Base-by-base conservation (phyloP, 2,888 invertebrate species). In the Cephus rjabovi region DNA sequence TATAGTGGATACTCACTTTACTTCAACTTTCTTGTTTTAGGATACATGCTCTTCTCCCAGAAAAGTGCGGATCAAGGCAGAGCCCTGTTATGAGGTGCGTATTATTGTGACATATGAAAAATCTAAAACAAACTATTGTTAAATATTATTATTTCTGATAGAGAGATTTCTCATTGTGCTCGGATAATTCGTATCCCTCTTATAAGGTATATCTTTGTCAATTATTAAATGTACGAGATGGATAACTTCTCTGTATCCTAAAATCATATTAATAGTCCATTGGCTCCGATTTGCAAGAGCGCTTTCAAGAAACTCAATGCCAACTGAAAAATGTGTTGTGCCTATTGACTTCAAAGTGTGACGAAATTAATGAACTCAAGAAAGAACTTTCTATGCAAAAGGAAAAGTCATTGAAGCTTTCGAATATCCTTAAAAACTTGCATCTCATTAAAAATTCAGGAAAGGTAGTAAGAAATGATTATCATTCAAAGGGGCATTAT, bases 11-110 rank as follows among this genome's bases (percentile, higher is more conserved):
- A 56, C 56, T 56, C 23, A 56, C 56, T 23, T 56, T 9, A 23
- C 56, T 56, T 56, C 23, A 56, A 56, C 56, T 56, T 23, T 23
- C 56, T 37, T 40, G 56, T 77, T 77, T 75, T 75, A 77, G 77
- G 77, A 77, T 4, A 77, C 77, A 23, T 77, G 75, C 70, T 71
- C 77, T 69, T 77, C 77, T n/a, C 33, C 77, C 34, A 74, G 77
- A 34, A 77, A 75, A 70, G 77, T 77, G 6, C 75, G 77, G 56
- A 77, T 77, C 40, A 77, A 77, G 34, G 31, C 77, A 31, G 77
- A 77, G 30, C 69, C 70, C 30, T 77, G 74, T 15, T 31, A 11
- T 11, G 77, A 77, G 77, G 77, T 77, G 30, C 70, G 77, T 69
- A 37, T 35, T 68, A 69, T 69, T 75, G 11, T 34, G 15, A 30